Evolutionary conservation across 2,797 vertebrate species (phyloP), one percentile per base, ranked within the genome.

Genomic region (Podargus strigoides): DNA sequence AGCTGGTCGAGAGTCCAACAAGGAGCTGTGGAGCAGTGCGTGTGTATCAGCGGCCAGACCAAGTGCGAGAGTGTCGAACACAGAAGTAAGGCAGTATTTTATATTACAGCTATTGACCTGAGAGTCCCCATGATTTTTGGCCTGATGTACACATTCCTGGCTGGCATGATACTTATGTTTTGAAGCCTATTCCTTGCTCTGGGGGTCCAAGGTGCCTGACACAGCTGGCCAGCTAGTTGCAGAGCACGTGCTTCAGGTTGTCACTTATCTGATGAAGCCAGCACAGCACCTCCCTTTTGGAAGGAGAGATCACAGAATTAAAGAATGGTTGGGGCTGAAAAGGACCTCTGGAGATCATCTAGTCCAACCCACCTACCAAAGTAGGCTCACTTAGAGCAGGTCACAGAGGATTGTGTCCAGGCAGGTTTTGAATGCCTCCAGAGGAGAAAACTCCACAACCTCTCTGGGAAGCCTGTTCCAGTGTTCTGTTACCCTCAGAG

Each of bases 1-100:
- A 98, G 96, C 72, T 99, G 99, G 99, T 97, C 98, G 91, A 98
- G 98, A 22, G 98, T 98, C 93, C 97, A 98, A 52, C 89, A 94
- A 39, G 98, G 98, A 34, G 97, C 41, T 2, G 98, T 99, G 95
- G 98, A 99, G 77, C 97, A 97, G 89, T 99, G 99, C 92, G 24
- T 15, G 3, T 99, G 99, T 39, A 50, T 56, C 13, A 77, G 95
- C 0, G 96, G 98, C 47, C 96, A 83, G 46, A 96, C 77, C 2
- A 46, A 46, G 76, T 99, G 99, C 30, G 56, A 95, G 63, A 95
- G 50, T 26, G 96, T 97, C 7, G 96, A 50, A n/a, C 98, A 99
- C 96, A 98, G 93, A 97, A 97, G 99, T 99, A 98, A 59, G 58
- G 12, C 32, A 12, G 28, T 69, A 0, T 69, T 92, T 77, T 16